phyloP scores from a whole-genome alignment of 1,140 invertebrate species.

The Eupristina koningsbergeri region DNA sequence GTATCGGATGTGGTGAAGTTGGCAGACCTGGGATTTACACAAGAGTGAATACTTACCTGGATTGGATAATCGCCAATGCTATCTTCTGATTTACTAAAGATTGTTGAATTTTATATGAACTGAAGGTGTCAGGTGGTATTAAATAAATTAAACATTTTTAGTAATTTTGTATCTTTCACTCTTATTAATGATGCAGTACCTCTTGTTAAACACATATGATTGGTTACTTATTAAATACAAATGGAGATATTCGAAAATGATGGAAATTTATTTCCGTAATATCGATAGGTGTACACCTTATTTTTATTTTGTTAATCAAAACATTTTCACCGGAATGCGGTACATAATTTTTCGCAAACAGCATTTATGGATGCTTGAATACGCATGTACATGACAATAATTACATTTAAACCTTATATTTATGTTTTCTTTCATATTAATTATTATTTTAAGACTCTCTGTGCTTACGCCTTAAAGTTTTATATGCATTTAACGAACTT shows the following conservation, averaged over 20 bases:
- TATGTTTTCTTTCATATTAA: conserved; percentile 13
- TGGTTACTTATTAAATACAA: background rate
- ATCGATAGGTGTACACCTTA: conserved; percentile 54
- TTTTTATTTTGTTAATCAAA: conserved; percentile 23
- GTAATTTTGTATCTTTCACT: background rate
- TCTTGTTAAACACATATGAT: background rate
- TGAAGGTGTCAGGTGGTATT: background rate
- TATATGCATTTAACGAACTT: conserved; percentile 2
- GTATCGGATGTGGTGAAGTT: conserved; percentile 80
- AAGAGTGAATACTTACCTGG: conserved; percentile 79
- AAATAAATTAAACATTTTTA: background rate
- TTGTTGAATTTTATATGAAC: background rate
- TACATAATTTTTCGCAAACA: background rate
- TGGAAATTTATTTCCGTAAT: conserved; percentile 65
- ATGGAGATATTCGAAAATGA: conserved; percentile 58
- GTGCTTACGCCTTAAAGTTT: background rate
- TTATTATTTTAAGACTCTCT: conserved; percentile 9
- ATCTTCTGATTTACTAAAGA: conserved; percentile 66
- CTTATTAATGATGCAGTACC: background rate
- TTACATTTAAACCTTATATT: conserved; percentile 45
- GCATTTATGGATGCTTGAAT: conserved; percentile 19
- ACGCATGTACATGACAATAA: conserved; percentile 41
- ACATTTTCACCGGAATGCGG: background rate
- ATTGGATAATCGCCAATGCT: conserved; percentile 82
- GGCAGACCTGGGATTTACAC: conserved; percentile 82